Evolutionary conservation across 2,113 vertebrate species (phyloP).

Genomic region (Empidonax traillii): DNA sequence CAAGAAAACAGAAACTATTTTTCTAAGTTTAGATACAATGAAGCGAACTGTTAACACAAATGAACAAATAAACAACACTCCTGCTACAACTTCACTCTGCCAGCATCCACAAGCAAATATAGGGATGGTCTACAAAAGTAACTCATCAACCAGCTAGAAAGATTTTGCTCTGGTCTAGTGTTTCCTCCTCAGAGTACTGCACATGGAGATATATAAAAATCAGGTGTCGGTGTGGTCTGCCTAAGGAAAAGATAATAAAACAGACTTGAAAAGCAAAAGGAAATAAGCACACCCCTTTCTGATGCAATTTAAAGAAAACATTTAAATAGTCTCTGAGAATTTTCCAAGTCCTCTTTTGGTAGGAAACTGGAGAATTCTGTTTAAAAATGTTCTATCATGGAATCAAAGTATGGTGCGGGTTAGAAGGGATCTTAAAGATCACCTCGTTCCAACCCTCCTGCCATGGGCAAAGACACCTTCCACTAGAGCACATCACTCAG

Average conservation of each 20-base stretch:
- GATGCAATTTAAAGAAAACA: not conserved
- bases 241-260: not conserved
- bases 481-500: not conserved
- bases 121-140: not conserved
- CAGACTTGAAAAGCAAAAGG: not conserved
- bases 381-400: not conserved
- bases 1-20: slow-evolving; percentile 9
- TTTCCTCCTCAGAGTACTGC: not conserved
- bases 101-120: not conserved
- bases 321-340: not conserved
- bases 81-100: not conserved
- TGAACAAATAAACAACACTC: not conserved
- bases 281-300: not conserved
- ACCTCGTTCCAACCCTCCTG: not conserved
- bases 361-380: not conserved
- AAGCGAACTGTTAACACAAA: slow-evolving; percentile 9
- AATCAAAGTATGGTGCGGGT: not conserved
- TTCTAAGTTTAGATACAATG: not conserved
- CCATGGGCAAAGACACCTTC: not conserved
- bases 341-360: not conserved
- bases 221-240: not conserved
- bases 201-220: not conserved
- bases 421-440: not conserved
- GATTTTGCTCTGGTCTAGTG: not conserved
- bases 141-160: not conserved